These are phyloP conservation scores for Desmophyllum pertusum DNA, from an alignment of 92 coral and sea anemone genomes.

Conservation along the genomic window DNA sequence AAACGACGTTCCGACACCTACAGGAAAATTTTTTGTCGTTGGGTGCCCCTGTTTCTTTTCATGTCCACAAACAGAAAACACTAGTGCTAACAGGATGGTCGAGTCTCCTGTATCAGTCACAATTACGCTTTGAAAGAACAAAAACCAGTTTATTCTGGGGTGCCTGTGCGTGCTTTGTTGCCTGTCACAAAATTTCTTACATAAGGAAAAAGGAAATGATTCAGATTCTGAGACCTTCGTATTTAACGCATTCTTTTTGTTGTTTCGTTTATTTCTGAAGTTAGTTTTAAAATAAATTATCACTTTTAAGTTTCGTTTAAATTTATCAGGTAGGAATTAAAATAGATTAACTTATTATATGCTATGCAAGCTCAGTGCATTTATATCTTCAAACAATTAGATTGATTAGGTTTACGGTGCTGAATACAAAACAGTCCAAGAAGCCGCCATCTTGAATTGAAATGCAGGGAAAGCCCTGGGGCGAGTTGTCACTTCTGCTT, in stretches of 20 bases:
- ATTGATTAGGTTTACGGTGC: not conserved
- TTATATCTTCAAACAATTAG: not conserved
- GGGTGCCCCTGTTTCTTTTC: no score
- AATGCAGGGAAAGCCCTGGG: not conserved
- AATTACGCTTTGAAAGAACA: not conserved
- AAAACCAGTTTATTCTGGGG: not conserved
- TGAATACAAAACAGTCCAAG: not conserved
- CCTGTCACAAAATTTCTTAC: not conserved
- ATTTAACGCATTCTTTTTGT: not conserved
- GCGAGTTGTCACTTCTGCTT: not conserved
- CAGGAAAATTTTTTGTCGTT: no score
- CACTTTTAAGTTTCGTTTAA: not conserved
- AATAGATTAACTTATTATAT: not conserved
- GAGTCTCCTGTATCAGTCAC: not conserved
- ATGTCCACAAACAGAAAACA: no score
- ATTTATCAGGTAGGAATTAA: not conserved
- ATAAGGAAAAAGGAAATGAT: no score
- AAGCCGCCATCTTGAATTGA: not conserved
- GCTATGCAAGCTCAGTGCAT: not conserved
- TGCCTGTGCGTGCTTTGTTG: not conserved
- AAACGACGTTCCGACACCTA: no score
- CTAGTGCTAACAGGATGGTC: no score
- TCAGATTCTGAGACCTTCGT: no score
- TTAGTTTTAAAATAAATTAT: not conserved
- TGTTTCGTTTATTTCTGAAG: not conserved